Evolutionary conservation across 2,888 invertebrate genomes (phyloP).

Genomic region (Ormia ochracea): DNA sequence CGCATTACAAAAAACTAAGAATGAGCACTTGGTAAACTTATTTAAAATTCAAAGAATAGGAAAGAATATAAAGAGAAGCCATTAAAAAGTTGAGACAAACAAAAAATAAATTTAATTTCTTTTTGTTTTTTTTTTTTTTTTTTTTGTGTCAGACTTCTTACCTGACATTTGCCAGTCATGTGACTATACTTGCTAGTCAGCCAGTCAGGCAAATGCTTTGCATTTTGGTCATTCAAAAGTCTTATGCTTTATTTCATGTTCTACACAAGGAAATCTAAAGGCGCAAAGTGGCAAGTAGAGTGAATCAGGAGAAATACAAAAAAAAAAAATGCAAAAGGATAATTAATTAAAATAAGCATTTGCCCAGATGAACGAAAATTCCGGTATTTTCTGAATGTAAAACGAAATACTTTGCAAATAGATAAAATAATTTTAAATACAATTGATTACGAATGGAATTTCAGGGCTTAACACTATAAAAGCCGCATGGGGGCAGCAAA

Average conservation of each 20-base stretch:
- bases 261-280: not conserved
- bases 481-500: not conserved
- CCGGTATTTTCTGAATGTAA: not conserved
- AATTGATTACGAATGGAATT: not conserved
- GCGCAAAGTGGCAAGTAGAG: not conserved
- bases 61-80: not conserved
- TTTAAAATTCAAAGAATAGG: slow-evolving; percentile 35
- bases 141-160: slow-evolving; percentile 27
- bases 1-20: not conserved
- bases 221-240: slow-evolving; percentile 28
- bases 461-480: not conserved
- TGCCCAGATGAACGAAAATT: not conserved
- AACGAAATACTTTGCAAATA: not conserved
- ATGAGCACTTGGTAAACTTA: slow-evolving; percentile 28
- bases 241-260: not conserved
- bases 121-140: not conserved
- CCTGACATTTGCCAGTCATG: slow-evolving; percentile 43
- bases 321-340: slow-evolving; percentile 38
- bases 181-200: not conserved
- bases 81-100: not conserved
- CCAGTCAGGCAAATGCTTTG: not conserved
- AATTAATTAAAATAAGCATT: slow-evolving; percentile 49
- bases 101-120: not conserved
- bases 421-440: not conserved
- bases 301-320: not conserved